Percentiles rank a stretch among this genome's conserved stretches.
phyloP scores from a whole-genome alignment of 1,140 invertebrate species.

The Trichogramma pretiosum region DNA sequence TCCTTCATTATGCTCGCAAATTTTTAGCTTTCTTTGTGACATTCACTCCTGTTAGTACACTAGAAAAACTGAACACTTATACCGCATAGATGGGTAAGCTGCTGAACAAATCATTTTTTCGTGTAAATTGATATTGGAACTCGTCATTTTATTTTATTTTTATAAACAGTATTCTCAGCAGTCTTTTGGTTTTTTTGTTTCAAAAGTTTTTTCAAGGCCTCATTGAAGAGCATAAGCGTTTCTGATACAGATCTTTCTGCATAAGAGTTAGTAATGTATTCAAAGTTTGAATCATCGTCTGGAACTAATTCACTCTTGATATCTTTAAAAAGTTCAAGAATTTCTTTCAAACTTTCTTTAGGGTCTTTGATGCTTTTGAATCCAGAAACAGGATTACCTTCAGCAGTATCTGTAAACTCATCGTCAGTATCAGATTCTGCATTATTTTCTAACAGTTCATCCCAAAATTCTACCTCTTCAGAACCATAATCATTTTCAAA shows the following conservation, averaged over 20 bases:
- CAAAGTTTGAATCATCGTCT: constrained; percentile 35
- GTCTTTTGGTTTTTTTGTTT: neutral
- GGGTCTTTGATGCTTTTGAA: constrained; percentile 23
- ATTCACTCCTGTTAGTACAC: no score
- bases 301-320: constrained; percentile 35
- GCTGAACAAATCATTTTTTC: no score
- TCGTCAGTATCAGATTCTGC: neutral
- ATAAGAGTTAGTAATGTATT: constrained; percentile 33
- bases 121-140: no score
- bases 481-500: constrained; percentile 37
- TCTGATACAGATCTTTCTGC: constrained; percentile 35
- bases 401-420: constrained; percentile 1
- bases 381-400: constrained; percentile 10
- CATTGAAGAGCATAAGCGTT: constrained; percentile 36
- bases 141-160: no score
- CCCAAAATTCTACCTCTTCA: constrained; percentile 23
- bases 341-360: constrained; percentile 36
- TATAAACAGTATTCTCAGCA: no score
- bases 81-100: no score
- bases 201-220: constrained; percentile 34
- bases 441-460: constrained; percentile 17
- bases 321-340: constrained; percentile 37
- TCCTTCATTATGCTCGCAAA: no score
- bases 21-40: constrained; percentile 26
- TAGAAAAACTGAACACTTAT: no score